Evolutionary conservation across 2,113 vertebrate species (phyloP), one percentile per base, ranked within the genome.

Genomic region (Trichomycterus rosablanca): DNA sequence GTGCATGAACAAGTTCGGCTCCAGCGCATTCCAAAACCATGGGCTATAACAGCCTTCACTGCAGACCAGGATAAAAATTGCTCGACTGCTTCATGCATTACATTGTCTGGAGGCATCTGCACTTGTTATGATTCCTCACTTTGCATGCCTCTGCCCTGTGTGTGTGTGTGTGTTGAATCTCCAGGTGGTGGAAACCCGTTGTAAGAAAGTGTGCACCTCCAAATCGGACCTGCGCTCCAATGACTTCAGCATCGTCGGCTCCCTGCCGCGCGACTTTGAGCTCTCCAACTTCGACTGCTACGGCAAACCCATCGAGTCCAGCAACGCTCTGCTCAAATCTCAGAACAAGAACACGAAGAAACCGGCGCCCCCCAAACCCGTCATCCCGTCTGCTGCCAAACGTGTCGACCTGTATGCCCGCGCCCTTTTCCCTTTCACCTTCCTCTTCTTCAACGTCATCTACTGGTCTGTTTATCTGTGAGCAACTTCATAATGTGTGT

Each of bases 231-330:
- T 99, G 80, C 87, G 95, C 79, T 95, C 94, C 70, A 97, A 95
- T 52, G 96, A 99, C 82, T 98, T 99, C 87, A 99, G 96, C 85
- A 99, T 99, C 2, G 96, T 99, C 71, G 96, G 95, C 62, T 98
- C 95, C 18, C 91, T 99, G 75, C 96, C 96, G 1, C 89, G 94
- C 72, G 96, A 99, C 91, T 98, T 99, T 80, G 93, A 98, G 76
- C 85, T 99, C 71, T 97, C 96, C 7, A 99, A 99, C 82, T 97
- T 97, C 80, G 94, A 99, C 86, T 99, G 96, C 88, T 99, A 98
- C 20, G 95, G 96, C 53, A 97, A 99, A 75, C 89, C 96, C 74
- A 97, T 99, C 54, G 86, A 95, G 61, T 93, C 95, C 60, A 86
- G 83, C 59, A 87, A 84, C 26, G 71, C 82, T 2, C 81, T 84